Evolutionary conservation across 2,113 vertebrate genomes (phyloP).

Genomic region (Solenodon paradoxus): DNA sequence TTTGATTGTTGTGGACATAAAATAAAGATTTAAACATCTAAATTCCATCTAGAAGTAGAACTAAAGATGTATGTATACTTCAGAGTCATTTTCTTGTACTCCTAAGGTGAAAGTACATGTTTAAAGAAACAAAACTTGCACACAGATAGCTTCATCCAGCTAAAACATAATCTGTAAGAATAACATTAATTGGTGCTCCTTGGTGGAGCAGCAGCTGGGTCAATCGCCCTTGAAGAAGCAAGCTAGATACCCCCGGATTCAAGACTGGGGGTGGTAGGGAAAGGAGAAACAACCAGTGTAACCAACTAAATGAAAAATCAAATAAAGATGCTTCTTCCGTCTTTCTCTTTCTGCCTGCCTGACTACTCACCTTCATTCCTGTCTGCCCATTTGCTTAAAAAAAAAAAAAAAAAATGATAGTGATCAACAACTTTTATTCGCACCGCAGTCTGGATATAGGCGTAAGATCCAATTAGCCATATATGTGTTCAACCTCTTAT

Average conservation of each 20-base stretch:
- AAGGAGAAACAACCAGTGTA: too few relatives aligned
- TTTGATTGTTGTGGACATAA: neutral
- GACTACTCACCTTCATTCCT: too few relatives aligned
- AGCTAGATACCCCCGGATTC: too few relatives aligned
- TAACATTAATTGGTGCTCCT: neutral
- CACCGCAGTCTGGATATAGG: neutral
- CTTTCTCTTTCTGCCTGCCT: too few relatives aligned
- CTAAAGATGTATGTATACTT: neutral
- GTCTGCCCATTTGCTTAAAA: too few relatives aligned
- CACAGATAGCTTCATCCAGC: neutral
- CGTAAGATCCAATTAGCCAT: neutral
- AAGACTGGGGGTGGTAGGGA: too few relatives aligned
- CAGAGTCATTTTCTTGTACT: neutral
- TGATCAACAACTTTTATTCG: neutral
- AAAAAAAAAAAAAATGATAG: too few relatives aligned
- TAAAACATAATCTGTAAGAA: neutral
- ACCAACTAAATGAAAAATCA: too few relatives aligned
- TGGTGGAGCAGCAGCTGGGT: too few relatives aligned
- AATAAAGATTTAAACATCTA: constrained; percentile 4
- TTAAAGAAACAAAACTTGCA: neutral
- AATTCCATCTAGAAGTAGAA: neutral
- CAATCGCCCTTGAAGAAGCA: too few relatives aligned
- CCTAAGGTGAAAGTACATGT: neutral
- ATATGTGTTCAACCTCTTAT: neutral
- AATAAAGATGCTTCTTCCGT: too few relatives aligned